A percentile compares a stretch with the other conserved stretches of the same genome.
Conservation (phyloP, 2,888 invertebrate species). For the Drosophila macrospina region DNA sequence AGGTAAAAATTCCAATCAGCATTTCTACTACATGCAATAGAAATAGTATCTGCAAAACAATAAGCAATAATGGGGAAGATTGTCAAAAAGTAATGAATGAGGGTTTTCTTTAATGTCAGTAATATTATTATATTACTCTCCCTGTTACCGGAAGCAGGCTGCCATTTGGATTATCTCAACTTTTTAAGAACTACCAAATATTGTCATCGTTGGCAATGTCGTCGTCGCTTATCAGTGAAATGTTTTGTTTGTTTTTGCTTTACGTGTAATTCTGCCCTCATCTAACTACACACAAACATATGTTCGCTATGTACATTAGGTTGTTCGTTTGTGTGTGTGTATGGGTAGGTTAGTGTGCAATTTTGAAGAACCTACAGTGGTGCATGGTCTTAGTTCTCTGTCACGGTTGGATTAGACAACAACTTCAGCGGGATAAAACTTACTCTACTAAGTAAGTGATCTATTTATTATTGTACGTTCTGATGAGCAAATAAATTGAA, state of each 20-base stretch:
- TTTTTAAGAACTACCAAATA: constrained; percentile 9
- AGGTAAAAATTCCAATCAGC: constrained; percentile 33
- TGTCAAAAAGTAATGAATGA: not conserved
- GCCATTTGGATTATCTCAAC: constrained; percentile 31
- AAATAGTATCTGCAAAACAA: not conserved
- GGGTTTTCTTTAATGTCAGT: constrained; percentile 7
- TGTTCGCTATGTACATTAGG: not conserved
- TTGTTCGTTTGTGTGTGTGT: not conserved
- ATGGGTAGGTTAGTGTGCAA: constrained; percentile 6
- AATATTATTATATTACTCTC: constrained; percentile 13
- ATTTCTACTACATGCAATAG: not conserved
- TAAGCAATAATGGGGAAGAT: not conserved
- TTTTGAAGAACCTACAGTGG: constrained; percentile 5
- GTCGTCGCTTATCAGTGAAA: constrained; percentile 45
- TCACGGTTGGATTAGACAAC: not conserved
- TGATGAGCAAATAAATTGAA: not conserved
- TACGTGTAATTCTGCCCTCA: constrained; percentile 29
- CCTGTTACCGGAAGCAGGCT: constrained; percentile 36
- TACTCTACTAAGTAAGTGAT: not conserved
- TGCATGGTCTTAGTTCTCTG: constrained; percentile 19
- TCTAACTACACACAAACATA: constrained; percentile 10
- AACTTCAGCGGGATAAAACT: not conserved
- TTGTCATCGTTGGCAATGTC: constrained; percentile 26
- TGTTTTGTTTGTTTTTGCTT: constrained; percentile 48
- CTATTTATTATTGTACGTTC: too few relatives aligned